Evolutionary conservation across 2,113 vertebrate species (phyloP).

Genomic region (Leucopsar rothschildi): DNA sequence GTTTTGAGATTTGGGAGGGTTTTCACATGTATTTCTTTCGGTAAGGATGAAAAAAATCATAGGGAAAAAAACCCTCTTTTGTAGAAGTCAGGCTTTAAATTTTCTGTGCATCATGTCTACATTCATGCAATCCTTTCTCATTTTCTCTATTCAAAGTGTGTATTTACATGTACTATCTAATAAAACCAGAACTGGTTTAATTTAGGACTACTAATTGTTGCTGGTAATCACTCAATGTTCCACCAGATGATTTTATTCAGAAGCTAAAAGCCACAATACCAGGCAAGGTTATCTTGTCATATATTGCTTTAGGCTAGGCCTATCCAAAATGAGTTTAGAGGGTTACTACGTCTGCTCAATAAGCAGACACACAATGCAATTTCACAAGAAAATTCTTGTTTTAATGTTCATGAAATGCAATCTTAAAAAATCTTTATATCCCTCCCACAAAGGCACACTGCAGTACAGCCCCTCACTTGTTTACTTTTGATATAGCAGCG

Average conservation of each 20-base stretch:
- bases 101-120: not conserved
- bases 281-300: not conserved
- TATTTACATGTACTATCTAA: not conserved
- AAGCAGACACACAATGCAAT: not conserved
- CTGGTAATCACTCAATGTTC: not conserved
- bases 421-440: not conserved
- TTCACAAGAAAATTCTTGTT: not conserved
- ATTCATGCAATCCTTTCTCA: not conserved
- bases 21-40: not conserved
- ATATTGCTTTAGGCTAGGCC: not conserved
- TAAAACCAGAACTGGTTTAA: not conserved
- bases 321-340: not conserved
- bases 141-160: not conserved
- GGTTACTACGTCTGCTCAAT: not conserved
- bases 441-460: not conserved
- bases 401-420: not conserved
- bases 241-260: not conserved
- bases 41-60: not conserved
- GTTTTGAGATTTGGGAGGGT: accelerated
- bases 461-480: not conserved
- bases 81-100: not conserved
- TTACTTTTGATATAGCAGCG: not conserved
- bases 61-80: not conserved
- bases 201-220: not conserved
- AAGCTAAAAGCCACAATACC: not conserved